Conservation (phyloP, 2,797 vertebrate genomes). For the Myotis pilosus region DNA sequence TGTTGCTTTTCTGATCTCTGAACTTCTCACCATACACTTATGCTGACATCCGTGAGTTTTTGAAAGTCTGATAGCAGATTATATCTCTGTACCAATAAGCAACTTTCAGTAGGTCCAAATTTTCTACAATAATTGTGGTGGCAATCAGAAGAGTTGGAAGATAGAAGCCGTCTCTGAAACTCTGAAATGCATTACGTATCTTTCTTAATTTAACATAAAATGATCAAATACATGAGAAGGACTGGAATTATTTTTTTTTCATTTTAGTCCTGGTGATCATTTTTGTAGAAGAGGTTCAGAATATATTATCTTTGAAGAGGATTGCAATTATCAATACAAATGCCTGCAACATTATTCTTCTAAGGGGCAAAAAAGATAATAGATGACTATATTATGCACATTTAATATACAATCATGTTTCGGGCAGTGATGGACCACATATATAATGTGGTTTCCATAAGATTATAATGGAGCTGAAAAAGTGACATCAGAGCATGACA, state of each 20-base stretch:
- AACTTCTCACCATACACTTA: background rate
- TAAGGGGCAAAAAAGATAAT: background rate
- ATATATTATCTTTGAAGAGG: constrained; percentile 76
- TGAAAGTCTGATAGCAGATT: background rate
- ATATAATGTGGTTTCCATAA: background rate
- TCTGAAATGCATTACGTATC: constrained; percentile 56
- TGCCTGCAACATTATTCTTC: constrained; percentile 62
- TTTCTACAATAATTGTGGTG: background rate
- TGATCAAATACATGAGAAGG: constrained; percentile 33
- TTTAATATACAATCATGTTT: background rate
- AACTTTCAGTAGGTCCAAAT: background rate
- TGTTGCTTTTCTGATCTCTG: background rate
- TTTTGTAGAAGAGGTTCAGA: constrained; percentile 74
- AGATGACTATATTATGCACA: background rate
- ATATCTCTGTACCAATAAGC: background rate
- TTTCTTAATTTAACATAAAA: constrained; percentile 64
- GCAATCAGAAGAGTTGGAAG: background rate
- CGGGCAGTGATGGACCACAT: fast-evolving
- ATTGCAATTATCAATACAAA: constrained; percentile 76
- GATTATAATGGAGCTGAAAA: background rate
- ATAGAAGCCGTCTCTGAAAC: background rate
- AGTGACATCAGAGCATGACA: background rate
- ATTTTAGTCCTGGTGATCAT: constrained; percentile 68
- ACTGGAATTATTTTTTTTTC: constrained; percentile 68
- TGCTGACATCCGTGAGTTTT: background rate